Evolutionary conservation across 2,888 invertebrate species (phyloP).

Genomic region (Leptopterna dolabrata): DNA sequence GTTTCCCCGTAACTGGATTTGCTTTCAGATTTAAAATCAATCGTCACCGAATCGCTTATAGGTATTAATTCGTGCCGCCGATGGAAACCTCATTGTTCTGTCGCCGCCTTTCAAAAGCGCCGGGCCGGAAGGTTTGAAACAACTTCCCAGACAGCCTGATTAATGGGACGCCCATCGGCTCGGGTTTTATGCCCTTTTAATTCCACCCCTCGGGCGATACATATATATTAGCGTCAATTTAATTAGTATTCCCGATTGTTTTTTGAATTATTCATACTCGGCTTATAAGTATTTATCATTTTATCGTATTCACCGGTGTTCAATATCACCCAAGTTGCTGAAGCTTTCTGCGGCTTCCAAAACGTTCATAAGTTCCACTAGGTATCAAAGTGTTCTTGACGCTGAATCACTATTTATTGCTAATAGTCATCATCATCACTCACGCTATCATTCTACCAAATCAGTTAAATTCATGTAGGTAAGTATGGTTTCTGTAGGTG

Average conservation of each 20-base stretch:
- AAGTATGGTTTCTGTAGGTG: too few relatives aligned
- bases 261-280: background rate
- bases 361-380: too few relatives aligned
- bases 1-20: too few relatives aligned
- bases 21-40: background rate
- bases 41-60: background rate
- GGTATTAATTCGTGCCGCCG: background rate
- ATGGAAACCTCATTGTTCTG: too few relatives aligned
- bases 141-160: background rate
- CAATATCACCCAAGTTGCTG: background rate
- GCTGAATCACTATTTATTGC: too few relatives aligned
- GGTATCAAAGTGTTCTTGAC: too few relatives aligned
- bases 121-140: background rate
- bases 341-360: too few relatives aligned
- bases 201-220: background rate
- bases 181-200: slow-evolving; percentile 1
- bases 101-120: too few relatives aligned
- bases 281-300: background rate
- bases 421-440: too few relatives aligned
- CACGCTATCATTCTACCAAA: too few relatives aligned
- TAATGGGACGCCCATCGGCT: background rate
- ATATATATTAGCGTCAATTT: background rate
- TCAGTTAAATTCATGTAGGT: too few relatives aligned
- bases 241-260: background rate
- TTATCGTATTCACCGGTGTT: background rate